These are phyloP conservation scores for Dreissena rostriformis DNA, from an alignment of 1,140 invertebrate genomes.

Conservation along the genomic window DNA sequence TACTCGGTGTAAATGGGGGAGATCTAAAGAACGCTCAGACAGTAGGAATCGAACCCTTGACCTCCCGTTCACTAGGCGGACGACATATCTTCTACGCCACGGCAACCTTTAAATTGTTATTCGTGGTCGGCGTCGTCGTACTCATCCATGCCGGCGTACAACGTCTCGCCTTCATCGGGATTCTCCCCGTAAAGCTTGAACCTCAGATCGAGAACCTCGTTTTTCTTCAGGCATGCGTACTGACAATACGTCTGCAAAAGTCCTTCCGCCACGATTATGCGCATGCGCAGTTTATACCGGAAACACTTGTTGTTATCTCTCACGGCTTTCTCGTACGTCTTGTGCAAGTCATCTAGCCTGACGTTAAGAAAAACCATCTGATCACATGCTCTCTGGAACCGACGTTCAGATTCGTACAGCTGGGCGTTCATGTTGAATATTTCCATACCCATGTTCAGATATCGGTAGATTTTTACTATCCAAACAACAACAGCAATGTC, in stretches of 20 bases:
- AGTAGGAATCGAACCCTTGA: no score
- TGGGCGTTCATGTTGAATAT: constrained; percentile 28
- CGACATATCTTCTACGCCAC: no score
- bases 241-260: constrained; percentile 17
- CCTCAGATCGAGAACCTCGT: constrained; percentile 27
- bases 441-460: constrained; percentile 6
- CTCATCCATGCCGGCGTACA: neutral
- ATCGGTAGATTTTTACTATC: no score
- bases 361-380: constrained; percentile 26
- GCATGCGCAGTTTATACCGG: constrained; percentile 39
- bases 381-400: constrained; percentile 26
- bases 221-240: constrained; percentile 34
- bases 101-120: no score
- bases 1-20: no score
- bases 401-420: constrained; percentile 20
- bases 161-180: constrained; percentile 14
- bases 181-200: constrained; percentile 33
- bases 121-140: neutral
- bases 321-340: constrained; percentile 1
- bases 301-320: constrained; percentile 9
- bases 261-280: constrained; percentile 18
- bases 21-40: no score
- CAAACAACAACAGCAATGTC: no score
- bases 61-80: no score
- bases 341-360: constrained; percentile 6